Base-by-base conservation (phyloP, 2,888 invertebrate genomes). In the Agonum fuliginosum region DNA sequence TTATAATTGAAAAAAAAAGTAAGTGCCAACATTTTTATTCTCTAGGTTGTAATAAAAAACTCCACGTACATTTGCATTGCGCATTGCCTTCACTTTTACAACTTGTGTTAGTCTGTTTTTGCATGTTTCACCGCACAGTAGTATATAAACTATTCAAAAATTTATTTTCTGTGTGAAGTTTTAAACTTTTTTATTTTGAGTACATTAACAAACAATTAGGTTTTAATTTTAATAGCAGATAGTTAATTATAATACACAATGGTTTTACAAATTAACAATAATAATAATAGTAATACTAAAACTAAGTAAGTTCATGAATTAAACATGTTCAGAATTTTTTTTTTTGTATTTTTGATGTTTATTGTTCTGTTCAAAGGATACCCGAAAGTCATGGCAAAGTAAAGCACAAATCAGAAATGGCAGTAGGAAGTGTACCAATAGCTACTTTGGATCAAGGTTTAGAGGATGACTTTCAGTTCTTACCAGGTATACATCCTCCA, bases 371-470 rank as follows among this genome's bases (percentile, higher is more conserved):
- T 79, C 65, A 4, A 17, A 79, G 78, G 69, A 78, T 65, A 72
- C 54, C 77, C 20, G 78, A 8, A 83, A 85, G 0, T 37, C 62
- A 77, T 75, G 37, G 83, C 34, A 85, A 82, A 71, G 84, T 87
- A 0, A 85, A 83, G 77, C 87, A 87, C 17, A 84, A 84, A 2
- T 84, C 72, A 17, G 78, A 87, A 87, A 83, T 88, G 87, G 80
- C 89, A 79, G 88, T 88, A 0, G 82, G 83, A 73, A 82, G 83
- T 77, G 92, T 91, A 78, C 92, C 92, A 6, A 91, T 92, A 75
- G 92, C 92, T 0, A 91, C 92, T 0, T 85, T 92, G 78, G 92
- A 93, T 84, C 92, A 91, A 83, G 92, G 91, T 78, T 84, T 93
- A 75, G 93, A 93, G 67, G 94, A 94, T 81, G 93, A 93, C 81